Percentiles rank a stretch among this genome's conserved stretches.
phyloP scores from a whole-genome alignment of 2,888 invertebrate genomes.

The Amorpha juglandis region DNA sequence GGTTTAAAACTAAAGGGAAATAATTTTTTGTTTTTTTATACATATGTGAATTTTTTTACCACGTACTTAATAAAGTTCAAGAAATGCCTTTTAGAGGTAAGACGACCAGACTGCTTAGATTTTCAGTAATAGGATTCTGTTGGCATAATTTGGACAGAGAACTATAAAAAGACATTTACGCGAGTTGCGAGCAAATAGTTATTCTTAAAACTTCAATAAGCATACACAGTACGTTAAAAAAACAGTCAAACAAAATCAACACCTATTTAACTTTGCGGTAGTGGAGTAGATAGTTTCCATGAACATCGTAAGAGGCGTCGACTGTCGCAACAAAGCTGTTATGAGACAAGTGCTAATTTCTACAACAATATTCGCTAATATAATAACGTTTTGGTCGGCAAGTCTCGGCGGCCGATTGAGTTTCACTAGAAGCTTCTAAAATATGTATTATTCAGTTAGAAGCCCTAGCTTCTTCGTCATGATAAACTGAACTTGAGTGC shows the following conservation, averaged over 20 bases:
- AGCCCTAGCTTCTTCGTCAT: neutral
- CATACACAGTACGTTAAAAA: no score
- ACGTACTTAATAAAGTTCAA: no score
- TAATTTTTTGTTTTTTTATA: no score
- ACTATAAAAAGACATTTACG: no score
- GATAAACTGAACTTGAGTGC: neutral
- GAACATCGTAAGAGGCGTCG: conserved; percentile 26
- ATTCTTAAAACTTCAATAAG: no score
- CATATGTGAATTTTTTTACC: no score
- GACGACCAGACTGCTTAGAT: no score
- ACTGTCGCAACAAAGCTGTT: conserved; percentile 35
- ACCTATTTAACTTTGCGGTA: neutral
- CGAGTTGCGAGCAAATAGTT: no score
- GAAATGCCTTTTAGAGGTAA: no score
- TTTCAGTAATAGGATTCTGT: no score
- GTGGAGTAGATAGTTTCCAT: neutral
- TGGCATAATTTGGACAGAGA: no score
- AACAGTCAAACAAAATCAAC: neutral
- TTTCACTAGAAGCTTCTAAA: conserved; percentile 21
- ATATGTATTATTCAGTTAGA: conserved; percentile 25
- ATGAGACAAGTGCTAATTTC: conserved; percentile 36
- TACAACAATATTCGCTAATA: conserved; percentile 44
- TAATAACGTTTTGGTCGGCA: conserved; percentile 43
- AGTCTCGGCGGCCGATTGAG: conserved; percentile 38
- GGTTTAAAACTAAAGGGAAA: no score